Percentiles rank a stretch among this genome's conserved stretches.
Evolutionary conservation across 1,140 invertebrate species (phyloP).

Genomic region (Aleiodes sp.): DNA sequence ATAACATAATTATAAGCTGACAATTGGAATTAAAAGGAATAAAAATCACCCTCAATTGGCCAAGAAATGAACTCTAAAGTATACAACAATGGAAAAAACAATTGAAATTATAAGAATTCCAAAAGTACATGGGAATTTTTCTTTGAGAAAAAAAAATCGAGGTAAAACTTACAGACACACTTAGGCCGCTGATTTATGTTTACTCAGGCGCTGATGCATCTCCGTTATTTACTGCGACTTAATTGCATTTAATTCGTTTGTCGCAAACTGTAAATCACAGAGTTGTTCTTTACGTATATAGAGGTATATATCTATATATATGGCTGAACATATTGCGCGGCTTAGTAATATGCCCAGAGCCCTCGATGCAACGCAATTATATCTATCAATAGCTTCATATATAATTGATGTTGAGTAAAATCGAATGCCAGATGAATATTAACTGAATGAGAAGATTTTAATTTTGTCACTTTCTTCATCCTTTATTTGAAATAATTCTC

Average conservation of each 20-base stretch:
- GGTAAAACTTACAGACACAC: background rate
- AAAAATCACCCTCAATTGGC: background rate
- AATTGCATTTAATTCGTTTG: slow-evolving; percentile 54
- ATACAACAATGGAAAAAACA: background rate
- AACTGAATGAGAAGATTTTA: no score
- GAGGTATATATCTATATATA: no score
- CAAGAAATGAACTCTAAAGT: background rate
- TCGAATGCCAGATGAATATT: no score
- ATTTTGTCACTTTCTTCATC: no score
- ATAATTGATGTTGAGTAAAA: no score
- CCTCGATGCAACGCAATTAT: slow-evolving; percentile 48
- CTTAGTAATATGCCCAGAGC: slow-evolving; percentile 43
- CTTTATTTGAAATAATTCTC: no score
- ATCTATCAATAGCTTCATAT: slow-evolving; percentile 37
- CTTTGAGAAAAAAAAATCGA: background rate
- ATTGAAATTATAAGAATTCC: slow-evolving; percentile 10
- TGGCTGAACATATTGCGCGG: slow-evolving; percentile 40
- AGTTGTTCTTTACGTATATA: slow-evolving; percentile 20
- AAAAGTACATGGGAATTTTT: background rate
- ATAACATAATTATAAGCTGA: background rate
- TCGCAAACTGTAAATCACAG: slow-evolving; percentile 51
- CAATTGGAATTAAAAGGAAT: background rate
- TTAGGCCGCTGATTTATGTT: background rate
- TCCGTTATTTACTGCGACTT: slow-evolving; percentile 52
- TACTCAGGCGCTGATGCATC: background rate